Base-by-base conservation (phyloP, 2,888 invertebrate species). In the Drosophila multiciliata region DNA sequence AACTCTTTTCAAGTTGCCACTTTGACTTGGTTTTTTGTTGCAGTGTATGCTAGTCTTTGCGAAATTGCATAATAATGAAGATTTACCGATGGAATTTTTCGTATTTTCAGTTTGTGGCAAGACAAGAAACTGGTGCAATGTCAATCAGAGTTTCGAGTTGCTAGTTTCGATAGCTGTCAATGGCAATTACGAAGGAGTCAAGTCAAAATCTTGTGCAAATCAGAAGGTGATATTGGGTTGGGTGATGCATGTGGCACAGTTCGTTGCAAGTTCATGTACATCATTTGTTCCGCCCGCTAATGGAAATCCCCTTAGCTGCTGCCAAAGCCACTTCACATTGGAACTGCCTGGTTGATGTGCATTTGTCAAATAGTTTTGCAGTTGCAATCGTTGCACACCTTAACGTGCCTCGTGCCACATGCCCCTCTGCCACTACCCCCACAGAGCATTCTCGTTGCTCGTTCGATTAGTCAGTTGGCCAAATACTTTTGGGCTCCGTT, bases 391-490 rank as follows among this genome's bases (percentile, higher is more conserved):
- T 59, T 54, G 60, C 61, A 77, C 83, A 87, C 83, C 86, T 85
- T 66, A 48, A 58, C 64, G 59, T 52, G 57, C 62, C 40, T 42
- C 40, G 59, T 52, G 52, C 62, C 40, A 36, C 40, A 42, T 58
- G 45, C 38, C 55, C 57, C 50, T 38, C 52, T 58, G 17, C n/a
- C 45, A 45, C 20, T n/a, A 6, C 66, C 49, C 40, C 68, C 54
- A 53, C 57, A 50, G 63, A 59, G 62, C 50, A 69, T 38, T 69
- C 48, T 72, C 73, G 78, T 62, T 55, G 23, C 55, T 38, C 68
- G 82, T 88, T 86, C 85, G 85, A 86, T 86, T 88, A 86, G 87
- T 85, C 85, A 75, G 68, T 79, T 80, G 80, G 78, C 86, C 86
- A 80, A 83, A 85, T 87, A 87, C 80, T 84, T 84, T 87, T 80